These are phyloP conservation scores for Rattus rattus DNA, from an alignment of 2,113 vertebrate species.

Conservation along the genomic window DNA sequence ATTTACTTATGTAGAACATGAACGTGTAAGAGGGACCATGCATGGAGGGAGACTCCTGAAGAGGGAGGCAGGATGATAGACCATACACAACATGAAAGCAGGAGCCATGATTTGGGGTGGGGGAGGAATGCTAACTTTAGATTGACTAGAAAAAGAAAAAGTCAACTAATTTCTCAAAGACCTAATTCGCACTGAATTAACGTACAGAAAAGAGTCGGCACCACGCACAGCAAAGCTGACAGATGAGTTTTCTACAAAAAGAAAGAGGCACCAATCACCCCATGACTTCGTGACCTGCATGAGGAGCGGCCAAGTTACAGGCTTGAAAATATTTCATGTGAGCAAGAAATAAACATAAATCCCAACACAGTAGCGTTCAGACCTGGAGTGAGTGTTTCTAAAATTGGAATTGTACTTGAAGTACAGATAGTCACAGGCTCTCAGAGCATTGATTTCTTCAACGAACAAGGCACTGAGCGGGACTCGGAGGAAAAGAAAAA, in stretches of 20 bases:
- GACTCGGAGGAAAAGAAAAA: background rate
- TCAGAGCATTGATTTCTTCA: background rate
- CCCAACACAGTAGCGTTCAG: slow-evolving; percentile 10
- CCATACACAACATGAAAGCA: background rate
- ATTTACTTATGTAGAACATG: too few relatives aligned
- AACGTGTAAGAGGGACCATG: too few relatives aligned
- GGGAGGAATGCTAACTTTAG: background rate
- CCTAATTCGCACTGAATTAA: too few relatives aligned
- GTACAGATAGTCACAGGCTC: background rate
- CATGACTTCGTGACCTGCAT: background rate
- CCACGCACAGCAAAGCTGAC: background rate
- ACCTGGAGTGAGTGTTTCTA: background rate
- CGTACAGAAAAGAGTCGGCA: background rate
- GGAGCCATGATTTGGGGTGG: background rate
- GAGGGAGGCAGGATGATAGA: background rate
- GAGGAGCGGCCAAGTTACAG: background rate
- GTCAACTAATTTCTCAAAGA: background rate
- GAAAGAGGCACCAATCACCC: background rate
- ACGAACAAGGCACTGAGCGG: background rate
- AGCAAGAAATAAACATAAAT: background rate
- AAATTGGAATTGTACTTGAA: background rate
- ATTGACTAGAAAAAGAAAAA: background rate
- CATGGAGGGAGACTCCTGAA: background rate
- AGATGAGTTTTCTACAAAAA: background rate
- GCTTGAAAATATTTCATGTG: background rate